Conservation (phyloP, 1,140 invertebrate species). For the Leptonema lineaticorne region DNA sequence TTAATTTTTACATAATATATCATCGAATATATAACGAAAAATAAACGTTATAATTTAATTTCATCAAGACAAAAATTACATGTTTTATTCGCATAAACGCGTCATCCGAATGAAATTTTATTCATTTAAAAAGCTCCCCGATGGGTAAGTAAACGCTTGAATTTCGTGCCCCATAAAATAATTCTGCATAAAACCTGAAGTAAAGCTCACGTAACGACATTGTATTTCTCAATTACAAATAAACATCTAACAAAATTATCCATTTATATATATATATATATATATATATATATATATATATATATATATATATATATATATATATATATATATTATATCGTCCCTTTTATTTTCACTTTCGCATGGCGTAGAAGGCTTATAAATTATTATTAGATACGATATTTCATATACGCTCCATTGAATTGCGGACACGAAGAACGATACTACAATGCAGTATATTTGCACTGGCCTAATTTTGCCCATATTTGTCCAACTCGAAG, state of each 20-base stretch:
- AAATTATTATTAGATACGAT: slow-evolving; percentile 11
- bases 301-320: too few relatives aligned
- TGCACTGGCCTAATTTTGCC: slow-evolving; percentile 14
- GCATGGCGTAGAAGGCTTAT: too few relatives aligned
- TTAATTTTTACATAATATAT: too few relatives aligned
- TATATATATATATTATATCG: too few relatives aligned
- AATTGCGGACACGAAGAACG: background rate
- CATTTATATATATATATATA: too few relatives aligned
- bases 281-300: too few relatives aligned
- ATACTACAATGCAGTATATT: slow-evolving; percentile 6
- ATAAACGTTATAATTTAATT: background rate
- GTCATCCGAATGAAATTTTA: background rate
- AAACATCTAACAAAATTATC: background rate
- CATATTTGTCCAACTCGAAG: slow-evolving; percentile 5
- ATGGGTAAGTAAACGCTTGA: background rate
- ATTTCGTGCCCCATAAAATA: background rate
- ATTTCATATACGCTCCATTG: slow-evolving; percentile 1
- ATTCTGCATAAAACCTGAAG: slow-evolving; percentile 7
- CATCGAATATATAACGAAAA: too few relatives aligned
- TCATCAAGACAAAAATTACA: background rate
- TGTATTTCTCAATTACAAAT: slow-evolving; percentile 10
- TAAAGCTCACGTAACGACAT: background rate
- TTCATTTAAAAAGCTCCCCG: background rate
- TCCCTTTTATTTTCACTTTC: slow-evolving; percentile 1
- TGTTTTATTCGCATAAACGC: background rate